These are phyloP conservation scores for Nomada fucata DNA, from an alignment of 2,888 invertebrate species.

Conservation along the genomic window DNA sequence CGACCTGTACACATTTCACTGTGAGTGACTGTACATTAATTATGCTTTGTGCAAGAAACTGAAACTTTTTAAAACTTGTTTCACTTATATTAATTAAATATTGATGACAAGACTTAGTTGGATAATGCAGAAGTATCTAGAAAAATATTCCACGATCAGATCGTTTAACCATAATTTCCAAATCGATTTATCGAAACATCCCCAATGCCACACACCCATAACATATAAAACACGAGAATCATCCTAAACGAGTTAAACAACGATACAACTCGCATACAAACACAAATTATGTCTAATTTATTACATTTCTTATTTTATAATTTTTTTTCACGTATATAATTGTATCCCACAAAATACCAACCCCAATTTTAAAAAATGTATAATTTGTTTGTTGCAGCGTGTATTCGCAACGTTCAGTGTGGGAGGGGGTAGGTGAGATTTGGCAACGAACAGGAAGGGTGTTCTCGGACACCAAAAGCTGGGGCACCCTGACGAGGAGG, in stretches of 20 bases:
- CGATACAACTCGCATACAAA: neutral
- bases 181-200: constrained; percentile 30
- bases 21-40: too few species aligned
- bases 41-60: too few species aligned
- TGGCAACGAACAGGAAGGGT: constrained; percentile 60
- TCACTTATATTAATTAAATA: neutral
- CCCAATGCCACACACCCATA: constrained; percentile 30
- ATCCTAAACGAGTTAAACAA: neutral
- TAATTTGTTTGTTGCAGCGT: constrained; percentile 69
- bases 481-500: constrained; percentile 74
- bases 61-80: too few species aligned
- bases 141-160: constrained; percentile 1
- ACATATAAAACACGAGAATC: constrained; percentile 11
- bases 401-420: constrained; percentile 61
- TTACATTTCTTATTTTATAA: neutral
- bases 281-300: neutral
- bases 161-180: neutral
- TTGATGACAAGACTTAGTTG: neutral
- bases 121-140: neutral
- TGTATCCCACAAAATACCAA: too few species aligned
- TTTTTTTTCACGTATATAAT: neutral
- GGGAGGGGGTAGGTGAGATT: constrained; percentile 69
- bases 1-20: too few species aligned
- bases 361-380: neutral
- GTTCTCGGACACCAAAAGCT: constrained; percentile 73